Percentiles rank a stretch among this genome's conserved stretches.
Conservation (phyloP, 2,888 invertebrate genomes). For the Thymelicus sylvestris region DNA sequence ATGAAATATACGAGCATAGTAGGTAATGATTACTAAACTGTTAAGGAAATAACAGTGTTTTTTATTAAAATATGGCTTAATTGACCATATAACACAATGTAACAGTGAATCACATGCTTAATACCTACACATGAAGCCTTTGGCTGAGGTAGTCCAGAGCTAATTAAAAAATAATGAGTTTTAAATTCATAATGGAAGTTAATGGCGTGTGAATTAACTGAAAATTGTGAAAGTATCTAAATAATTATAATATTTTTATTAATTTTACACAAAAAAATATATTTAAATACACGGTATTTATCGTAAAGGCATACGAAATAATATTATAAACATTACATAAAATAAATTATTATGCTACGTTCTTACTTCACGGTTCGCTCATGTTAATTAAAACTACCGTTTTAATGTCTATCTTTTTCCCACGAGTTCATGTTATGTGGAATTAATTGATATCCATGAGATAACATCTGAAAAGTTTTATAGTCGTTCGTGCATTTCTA, state of each 20-base stretch:
- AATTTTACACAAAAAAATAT: not conserved
- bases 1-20: not conserved
- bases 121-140: no score
- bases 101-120: not conserved
- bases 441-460: slow-evolving; percentile 39
- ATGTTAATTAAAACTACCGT: slow-evolving; percentile 36
- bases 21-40: not conserved
- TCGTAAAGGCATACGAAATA: not conserved
- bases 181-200: slow-evolving; percentile 1
- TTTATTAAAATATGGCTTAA: not conserved
- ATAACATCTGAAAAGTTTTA: slow-evolving; percentile 25
- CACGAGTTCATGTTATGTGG: slow-evolving; percentile 43
- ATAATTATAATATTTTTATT: not conserved
- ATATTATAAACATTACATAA: not conserved
- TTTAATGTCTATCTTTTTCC: slow-evolving; percentile 43
- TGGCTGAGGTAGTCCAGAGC: not conserved
- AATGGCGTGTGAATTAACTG: not conserved
- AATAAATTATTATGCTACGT: slow-evolving; percentile 1
- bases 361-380: slow-evolving; percentile 17
- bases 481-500: slow-evolving; percentile 8
- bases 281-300: not conserved
- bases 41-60: not conserved
- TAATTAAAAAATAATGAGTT: not conserved
- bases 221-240: not conserved
- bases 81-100: not conserved